phyloP scores from a whole-genome alignment of 2,888 invertebrate species.

The Oligia latruncula region DNA sequence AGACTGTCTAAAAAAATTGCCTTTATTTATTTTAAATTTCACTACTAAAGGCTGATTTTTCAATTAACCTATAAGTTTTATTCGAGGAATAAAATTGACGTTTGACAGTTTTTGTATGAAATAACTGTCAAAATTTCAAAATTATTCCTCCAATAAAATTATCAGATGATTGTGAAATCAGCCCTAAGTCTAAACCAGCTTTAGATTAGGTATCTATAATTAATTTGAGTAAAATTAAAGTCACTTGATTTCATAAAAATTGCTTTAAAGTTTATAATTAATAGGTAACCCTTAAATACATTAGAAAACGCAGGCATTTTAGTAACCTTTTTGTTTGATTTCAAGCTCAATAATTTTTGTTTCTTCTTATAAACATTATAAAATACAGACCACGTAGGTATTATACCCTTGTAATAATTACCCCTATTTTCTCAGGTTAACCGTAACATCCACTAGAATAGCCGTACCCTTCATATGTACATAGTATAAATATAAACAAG shows the following conservation, averaged over 20 bases:
- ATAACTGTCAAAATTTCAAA: no score
- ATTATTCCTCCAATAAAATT: no score
- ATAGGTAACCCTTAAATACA: not conserved
- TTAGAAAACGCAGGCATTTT: not conserved
- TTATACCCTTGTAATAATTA: constrained; percentile 34
- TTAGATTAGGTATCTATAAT: not conserved
- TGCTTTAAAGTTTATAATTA: not conserved
- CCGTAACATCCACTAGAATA: constrained; percentile 64
- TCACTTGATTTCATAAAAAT: not conserved
- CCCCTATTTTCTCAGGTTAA: constrained; percentile 39
- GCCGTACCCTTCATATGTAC: constrained; percentile 58
- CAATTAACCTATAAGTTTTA: no score
- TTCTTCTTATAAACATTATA: not conserved
- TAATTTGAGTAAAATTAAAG: not conserved
- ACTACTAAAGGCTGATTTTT: no score
- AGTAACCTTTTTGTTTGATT: not conserved
- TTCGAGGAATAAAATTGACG: no score
- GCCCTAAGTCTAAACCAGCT: not conserved
- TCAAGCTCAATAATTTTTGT: not conserved
- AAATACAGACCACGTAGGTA: not conserved
- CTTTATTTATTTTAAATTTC: not conserved
- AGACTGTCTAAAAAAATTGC: not conserved
- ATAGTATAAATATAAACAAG: constrained; percentile 74
- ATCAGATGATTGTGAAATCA: no score
- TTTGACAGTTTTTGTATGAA: no score